Evolutionary conservation across 2,113 vertebrate species (phyloP), one percentile per base, ranked within the genome.

Genomic region (Albula glossodonta): DNA sequence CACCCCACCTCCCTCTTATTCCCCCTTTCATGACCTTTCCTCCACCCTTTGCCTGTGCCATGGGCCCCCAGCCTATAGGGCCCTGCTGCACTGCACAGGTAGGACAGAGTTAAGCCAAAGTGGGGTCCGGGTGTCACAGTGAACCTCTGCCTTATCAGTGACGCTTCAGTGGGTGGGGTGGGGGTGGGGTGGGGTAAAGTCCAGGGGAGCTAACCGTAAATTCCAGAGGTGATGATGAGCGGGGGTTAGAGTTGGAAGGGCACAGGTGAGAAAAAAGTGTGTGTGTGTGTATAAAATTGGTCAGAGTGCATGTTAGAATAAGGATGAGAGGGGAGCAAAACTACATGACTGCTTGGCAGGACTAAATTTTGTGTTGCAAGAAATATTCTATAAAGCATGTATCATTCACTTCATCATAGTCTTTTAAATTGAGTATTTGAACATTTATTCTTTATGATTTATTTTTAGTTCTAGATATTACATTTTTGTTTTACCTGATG

Each of bases 21-120:
- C 51, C 15, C 60, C 41, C 82, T 51, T 6, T 83, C 13, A 2
- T n/a, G 60, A 50, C 70, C 66, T 79, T 74, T 57, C 56, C 6
- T 48, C 81, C 81, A 57, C 81, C 81, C 51, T 60, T 52, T 63
- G 53, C n/a, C 53, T 60, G 81, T 60, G 53, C n/a, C 53, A n/a
- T 25, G 81, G 22, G 25, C n/a, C 56, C 56, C 52, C 52, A 48
- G 52, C 51, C n/a, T 15, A 41, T 41, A 60, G 56, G 0, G 49
- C 51, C 52, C n/a, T 5, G 15, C 50, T 25, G 31, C 56, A 57
- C 51, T 52, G 51, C 50, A 81, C 50, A 52, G 49, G 41, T 51
- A 81, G 80, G 80, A 51, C 52, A 81, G 80, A 53, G 50, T n/a
- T 81, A 19, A 52, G 80, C 25, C 80, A 53, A 51, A 50, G 78